A percentile compares a stretch with the other conserved stretches of the same genome.
phyloP scores from a whole-genome alignment of 2,888 invertebrate genomes.

The Cosmopolites sordidus region DNA sequence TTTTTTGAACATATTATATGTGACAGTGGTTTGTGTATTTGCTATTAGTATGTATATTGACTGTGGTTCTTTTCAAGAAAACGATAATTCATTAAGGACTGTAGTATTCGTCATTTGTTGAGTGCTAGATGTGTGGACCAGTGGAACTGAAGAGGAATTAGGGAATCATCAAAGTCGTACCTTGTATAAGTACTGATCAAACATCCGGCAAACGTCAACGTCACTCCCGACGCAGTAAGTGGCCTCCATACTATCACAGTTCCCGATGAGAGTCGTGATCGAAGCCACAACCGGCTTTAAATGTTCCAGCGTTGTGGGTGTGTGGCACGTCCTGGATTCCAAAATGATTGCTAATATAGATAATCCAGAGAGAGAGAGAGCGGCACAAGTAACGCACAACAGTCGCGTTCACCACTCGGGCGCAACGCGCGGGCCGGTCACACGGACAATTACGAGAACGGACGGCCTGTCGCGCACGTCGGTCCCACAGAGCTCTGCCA shows the following conservation, averaged over 20 bases:
- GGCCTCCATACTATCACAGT: slow-evolving; percentile 58
- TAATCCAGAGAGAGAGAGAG: slow-evolving; percentile 8
- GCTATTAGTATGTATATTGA: too few relatives aligned
- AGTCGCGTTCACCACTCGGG: neutral
- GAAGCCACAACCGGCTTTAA: slow-evolving; percentile 52
- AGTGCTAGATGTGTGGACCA: too few relatives aligned
- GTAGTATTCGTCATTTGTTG: too few relatives aligned
- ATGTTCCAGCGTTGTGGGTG: slow-evolving; percentile 50
- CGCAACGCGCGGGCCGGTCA: neutral
- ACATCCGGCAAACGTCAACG: slow-evolving; percentile 61
- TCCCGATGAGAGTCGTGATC: slow-evolving; percentile 51
- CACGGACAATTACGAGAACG: too few relatives aligned
- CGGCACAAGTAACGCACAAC: slow-evolving; percentile 17
- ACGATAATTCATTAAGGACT: too few relatives aligned
- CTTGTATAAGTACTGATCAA: slow-evolving; percentile 64
- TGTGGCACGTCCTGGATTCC: slow-evolving; percentile 39
- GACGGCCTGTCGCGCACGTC: slow-evolving; percentile 17
- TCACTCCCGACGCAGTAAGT: slow-evolving; percentile 59
- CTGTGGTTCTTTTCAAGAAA: too few relatives aligned
- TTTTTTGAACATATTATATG: too few relatives aligned
- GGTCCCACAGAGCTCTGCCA: slow-evolving; percentile 16
- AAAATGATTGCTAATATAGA: slow-evolving; percentile 22
- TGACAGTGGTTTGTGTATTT: too few relatives aligned
- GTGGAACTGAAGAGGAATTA: neutral
- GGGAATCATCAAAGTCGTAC: slow-evolving; percentile 40